phyloP scores from a whole-genome alignment of 2,888 invertebrate species.

The Rapana venosa region DNA sequence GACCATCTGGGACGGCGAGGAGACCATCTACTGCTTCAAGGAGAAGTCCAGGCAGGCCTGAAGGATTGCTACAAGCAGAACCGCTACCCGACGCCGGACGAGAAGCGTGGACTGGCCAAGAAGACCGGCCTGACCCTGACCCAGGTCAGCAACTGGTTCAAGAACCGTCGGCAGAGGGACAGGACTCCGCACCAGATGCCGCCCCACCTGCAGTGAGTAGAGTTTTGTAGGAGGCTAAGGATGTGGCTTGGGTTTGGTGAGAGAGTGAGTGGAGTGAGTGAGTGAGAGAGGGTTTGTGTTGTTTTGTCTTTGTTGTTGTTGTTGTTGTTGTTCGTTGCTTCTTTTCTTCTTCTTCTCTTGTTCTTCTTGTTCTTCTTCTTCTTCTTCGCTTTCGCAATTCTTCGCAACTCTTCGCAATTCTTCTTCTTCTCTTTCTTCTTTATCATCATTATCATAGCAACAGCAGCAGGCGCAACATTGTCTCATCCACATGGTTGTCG shows the following conservation, averaged over 20 bases:
- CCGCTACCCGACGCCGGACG: conserved; percentile 97
- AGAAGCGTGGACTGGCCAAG: conserved; percentile 95
- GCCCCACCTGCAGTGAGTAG: conserved; percentile 61
- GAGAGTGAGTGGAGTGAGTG: too few species aligned
- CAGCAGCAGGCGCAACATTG: too few species aligned
- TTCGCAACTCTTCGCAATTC: not conserved
- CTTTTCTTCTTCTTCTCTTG: too few species aligned
- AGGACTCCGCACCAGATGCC: conserved; percentile 80
- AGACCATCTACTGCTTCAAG: conserved; percentile 99
- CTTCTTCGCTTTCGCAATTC: not conserved
- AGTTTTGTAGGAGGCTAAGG: too few species aligned
- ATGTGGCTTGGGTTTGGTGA: too few species aligned
- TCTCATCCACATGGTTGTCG: too few species aligned
- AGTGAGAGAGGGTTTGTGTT: too few species aligned
- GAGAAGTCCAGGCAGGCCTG: conserved; percentile 86
- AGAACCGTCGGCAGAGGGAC: conserved; percentile 97
- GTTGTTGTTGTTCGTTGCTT: too few species aligned
- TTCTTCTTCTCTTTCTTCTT: not conserved
- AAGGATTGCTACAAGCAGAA: conserved; percentile 92
- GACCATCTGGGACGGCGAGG: conserved; percentile 99
- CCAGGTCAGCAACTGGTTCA: conserved; percentile 98
- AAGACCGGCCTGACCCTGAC: conserved; percentile 97
- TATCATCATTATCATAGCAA: too few species aligned
- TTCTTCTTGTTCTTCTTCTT: not conserved
- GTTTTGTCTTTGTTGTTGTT: too few species aligned